Base-by-base conservation (phyloP, 2,888 invertebrate species). In the Ormyrus labotus region DNA sequence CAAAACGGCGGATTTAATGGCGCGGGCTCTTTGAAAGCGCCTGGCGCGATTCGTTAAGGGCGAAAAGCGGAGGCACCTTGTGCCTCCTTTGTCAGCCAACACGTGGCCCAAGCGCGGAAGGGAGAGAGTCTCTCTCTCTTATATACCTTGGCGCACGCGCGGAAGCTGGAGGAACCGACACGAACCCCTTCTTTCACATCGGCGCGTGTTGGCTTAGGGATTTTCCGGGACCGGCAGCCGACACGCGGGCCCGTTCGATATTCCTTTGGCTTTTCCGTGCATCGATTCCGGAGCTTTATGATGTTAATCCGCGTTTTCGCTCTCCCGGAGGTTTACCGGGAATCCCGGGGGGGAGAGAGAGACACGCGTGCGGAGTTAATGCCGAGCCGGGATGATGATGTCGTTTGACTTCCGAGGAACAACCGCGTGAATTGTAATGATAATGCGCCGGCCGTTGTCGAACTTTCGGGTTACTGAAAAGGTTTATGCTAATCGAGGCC, bases 31-130 rank as follows among this genome's bases (percentile, higher is more conserved):
- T 60, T 70, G 58, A 70, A 70, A 72, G 64, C 13, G 58, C n/a
- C 45, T 45, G 53, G 34, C 60, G 81, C 83, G 82, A 85, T 84
- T 84, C 85, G 85, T 85, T 84, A 83, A 84, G 85, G 84, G 85
- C 84, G 78, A 34, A 34, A 34, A 82, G 85, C 83, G 83, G n/a
- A 69, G 85, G 87, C 89, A 90, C 89, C 90, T 90, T 90, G 88
- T 90, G 88, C 89, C 87, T 84, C 61, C 87, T 87, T 90, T 90
- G 89, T 89, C 86, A 83, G 84, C 65, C 85, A 88, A 90, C 90
- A 89, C 89, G 90, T 90, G 90, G 89, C 72, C 34, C 76, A 82
- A 3, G 34, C 34, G 34, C 34, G 2, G 3, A 34, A 81, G 77
- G 67, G 84, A 83, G 82, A 83, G 80, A 11, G 19, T 53, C 47